Percentiles rank a stretch among this genome's conserved stretches.
Conservation (phyloP, 2,113 vertebrate genomes). For the Corvus hawaiiensis region DNA sequence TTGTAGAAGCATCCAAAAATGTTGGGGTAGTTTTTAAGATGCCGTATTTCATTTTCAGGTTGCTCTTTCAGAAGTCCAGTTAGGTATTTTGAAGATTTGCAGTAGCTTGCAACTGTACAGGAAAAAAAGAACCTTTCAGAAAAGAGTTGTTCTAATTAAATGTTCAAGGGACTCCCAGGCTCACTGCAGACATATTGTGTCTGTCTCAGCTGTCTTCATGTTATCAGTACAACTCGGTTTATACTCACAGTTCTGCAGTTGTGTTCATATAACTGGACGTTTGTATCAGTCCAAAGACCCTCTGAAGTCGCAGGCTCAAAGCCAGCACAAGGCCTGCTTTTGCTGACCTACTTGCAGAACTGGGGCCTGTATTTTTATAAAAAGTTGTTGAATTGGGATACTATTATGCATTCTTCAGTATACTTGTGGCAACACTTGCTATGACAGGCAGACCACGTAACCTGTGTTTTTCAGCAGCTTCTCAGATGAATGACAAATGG, state of each 20-base stretch:
- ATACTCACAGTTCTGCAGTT: background rate
- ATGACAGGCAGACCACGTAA: background rate
- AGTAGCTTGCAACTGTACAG: background rate
- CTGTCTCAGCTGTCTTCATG: background rate
- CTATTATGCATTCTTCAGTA: background rate
- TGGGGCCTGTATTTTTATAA: background rate
- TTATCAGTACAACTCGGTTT: background rate
- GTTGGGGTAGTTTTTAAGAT: background rate
- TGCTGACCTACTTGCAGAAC: conserved; percentile 35
- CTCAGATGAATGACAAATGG: background rate
- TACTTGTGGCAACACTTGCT: background rate
- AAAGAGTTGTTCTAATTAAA: background rate
- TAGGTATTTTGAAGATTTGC: background rate
- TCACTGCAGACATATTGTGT: background rate
- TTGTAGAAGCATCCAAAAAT: background rate
- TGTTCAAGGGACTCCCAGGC: background rate
- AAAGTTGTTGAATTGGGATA: background rate
- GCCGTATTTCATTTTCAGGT: background rate
- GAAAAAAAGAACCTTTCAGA: background rate
- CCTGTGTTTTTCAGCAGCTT: background rate
- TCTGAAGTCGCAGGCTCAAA: background rate
- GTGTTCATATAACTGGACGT: accelerated
- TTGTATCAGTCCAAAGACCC: background rate
- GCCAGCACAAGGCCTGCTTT: background rate
- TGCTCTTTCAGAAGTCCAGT: background rate